Evolutionary conservation across 2,888 invertebrate species (phyloP).

Genomic region (Philopedon plagiatum): DNA sequence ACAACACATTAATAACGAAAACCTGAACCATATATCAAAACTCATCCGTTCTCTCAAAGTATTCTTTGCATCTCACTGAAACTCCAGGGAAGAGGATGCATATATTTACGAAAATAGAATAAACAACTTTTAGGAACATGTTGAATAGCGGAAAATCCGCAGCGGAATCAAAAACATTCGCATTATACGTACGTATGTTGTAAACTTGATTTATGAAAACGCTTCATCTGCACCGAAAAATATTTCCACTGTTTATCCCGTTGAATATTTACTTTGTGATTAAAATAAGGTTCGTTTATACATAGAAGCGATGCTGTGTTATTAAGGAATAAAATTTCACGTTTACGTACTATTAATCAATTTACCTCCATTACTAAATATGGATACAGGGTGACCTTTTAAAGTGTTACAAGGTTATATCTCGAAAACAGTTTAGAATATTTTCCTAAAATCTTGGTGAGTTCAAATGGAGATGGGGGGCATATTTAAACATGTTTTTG

Average conservation of each 20-base stretch:
- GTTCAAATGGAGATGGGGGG: too few species aligned
- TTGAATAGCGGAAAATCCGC: constrained; percentile 17
- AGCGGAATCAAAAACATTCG: constrained; percentile 15
- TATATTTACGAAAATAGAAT: constrained; percentile 30
- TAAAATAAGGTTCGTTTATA: too few species aligned
- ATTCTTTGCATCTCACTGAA: constrained; percentile 23
- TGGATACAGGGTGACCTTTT: too few species aligned
- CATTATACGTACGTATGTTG: constrained; percentile 4
- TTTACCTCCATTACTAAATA: too few species aligned
- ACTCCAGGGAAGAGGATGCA: constrained; percentile 27
- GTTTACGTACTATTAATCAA: too few species aligned
- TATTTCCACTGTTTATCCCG: neutral
- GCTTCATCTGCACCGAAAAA: neutral
- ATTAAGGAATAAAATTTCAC: too few species aligned
- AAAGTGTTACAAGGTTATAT: too few species aligned
- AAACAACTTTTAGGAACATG: constrained; percentile 30
- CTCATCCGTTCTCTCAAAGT: constrained; percentile 35
- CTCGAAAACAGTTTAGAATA: too few species aligned
- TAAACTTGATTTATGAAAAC: constrained; percentile 10
- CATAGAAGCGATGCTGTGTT: too few species aligned
- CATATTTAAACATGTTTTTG: too few species aligned
- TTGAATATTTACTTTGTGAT: neutral
- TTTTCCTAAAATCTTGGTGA: too few species aligned
- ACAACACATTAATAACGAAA: constrained; percentile 36
- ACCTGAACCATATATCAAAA: constrained; percentile 37